A percentile compares a stretch with the other conserved stretches of the same genome.
Conservation (phyloP, 2,888 invertebrate species). For the Cabera pusaria region DNA sequence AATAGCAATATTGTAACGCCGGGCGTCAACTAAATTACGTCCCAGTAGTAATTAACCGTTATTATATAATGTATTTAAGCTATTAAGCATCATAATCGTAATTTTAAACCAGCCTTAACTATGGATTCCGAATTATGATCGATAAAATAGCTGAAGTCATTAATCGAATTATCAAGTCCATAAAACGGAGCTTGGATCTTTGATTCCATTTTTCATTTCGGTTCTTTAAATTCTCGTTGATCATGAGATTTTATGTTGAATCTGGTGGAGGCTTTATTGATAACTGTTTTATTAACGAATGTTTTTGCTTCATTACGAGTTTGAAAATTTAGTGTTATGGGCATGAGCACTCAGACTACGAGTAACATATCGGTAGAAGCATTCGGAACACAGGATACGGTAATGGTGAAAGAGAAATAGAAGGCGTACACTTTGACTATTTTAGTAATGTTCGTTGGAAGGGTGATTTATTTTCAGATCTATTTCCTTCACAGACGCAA, state of each 20-base stretch:
- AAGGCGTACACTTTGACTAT: slow-evolving; percentile 71
- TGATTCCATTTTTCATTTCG: slow-evolving; percentile 18
- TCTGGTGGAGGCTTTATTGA: slow-evolving; percentile 19
- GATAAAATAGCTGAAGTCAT: slow-evolving; percentile 25
- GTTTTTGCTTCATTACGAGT: slow-evolving; percentile 20
- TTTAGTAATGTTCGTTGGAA: slow-evolving; percentile 73
- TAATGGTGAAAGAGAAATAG: slow-evolving; percentile 74
- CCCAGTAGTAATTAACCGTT: slow-evolving; percentile 63
- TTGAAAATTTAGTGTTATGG: slow-evolving; percentile 45
- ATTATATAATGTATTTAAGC: slow-evolving; percentile 48
- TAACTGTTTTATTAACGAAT: slow-evolving; percentile 20
- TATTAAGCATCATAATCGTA: slow-evolving; percentile 32
- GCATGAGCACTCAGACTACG: slow-evolving; percentile 50
- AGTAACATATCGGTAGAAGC: slow-evolving; percentile 55
- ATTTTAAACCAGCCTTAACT: slow-evolving; percentile 29
- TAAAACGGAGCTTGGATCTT: slow-evolving; percentile 13
- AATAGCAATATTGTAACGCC: slow-evolving; percentile 74
- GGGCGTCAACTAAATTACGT: slow-evolving; percentile 71
- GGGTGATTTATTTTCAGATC: slow-evolving; percentile 79
- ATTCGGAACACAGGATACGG: slow-evolving; percentile 68
- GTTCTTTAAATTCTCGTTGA: slow-evolving; percentile 14
- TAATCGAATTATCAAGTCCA: slow-evolving; percentile 16
- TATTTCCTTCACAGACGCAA: slow-evolving; percentile 66
- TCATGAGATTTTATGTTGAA: slow-evolving; percentile 19
- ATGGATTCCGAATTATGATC: slow-evolving; percentile 30